Conservation (phyloP, 2,797 vertebrate species). For the Neoniphon sammara region DNA sequence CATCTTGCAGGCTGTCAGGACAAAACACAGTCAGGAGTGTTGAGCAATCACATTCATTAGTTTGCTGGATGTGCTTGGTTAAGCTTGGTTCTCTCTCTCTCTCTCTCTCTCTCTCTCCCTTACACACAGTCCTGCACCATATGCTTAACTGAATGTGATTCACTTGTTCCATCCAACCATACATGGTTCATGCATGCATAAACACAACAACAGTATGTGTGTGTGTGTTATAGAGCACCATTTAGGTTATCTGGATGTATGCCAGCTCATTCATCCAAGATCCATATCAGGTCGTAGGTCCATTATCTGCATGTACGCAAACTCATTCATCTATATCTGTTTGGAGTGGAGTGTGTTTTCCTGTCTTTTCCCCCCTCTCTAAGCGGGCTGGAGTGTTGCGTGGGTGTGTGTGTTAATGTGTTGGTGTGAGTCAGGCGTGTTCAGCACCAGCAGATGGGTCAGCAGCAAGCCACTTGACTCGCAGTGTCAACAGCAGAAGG, state of each 20-base stretch:
- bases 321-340: slow-evolving; percentile 32
- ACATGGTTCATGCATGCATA: slow-evolving; percentile 9
- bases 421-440: slow-evolving; percentile 15
- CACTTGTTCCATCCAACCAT: slow-evolving; percentile 23
- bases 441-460: slow-evolving; percentile 60
- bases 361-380: not conserved
- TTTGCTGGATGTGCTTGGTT: slow-evolving; percentile 51
- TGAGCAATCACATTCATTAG: slow-evolving; percentile 37
- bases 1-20: slow-evolving; percentile 42
- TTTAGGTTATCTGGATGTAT: not conserved
- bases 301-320: slow-evolving; percentile 7
- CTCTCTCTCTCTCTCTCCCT: slow-evolving; percentile 17
- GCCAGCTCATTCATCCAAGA: slow-evolving; percentile 35
- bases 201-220: slow-evolving; percentile 2
- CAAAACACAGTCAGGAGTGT: slow-evolving; percentile 45
- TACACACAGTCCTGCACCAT: slow-evolving; percentile 41
- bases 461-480: slow-evolving; percentile 64
- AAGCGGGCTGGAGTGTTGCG: slow-evolving; percentile 1
- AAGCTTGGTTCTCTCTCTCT: slow-evolving; percentile 36
- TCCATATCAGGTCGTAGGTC: slow-evolving; percentile 14
- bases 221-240: not conserved
- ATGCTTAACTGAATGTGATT: slow-evolving; percentile 54
- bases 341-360: slow-evolving; percentile 20
- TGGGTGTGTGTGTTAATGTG: slow-evolving; percentile 2
- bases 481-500: slow-evolving; percentile 59